Evolutionary conservation across 2,888 invertebrate species (phyloP).

Genomic region (Muschampia plurimacula): DNA sequence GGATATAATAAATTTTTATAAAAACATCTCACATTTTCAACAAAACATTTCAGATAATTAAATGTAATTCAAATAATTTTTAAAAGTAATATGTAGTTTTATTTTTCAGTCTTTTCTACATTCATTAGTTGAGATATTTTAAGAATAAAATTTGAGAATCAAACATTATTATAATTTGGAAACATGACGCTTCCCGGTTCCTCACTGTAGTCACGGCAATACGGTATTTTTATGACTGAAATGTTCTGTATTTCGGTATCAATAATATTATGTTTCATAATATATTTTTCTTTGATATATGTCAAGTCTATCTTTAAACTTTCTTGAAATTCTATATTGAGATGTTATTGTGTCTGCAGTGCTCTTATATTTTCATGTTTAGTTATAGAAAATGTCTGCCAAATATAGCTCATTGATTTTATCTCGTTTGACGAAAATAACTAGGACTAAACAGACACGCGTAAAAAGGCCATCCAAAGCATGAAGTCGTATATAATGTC

Average conservation of each 20-base stretch:
- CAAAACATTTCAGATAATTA: no score
- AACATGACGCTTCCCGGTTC: not conserved
- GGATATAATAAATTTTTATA: slow-evolving; percentile 42
- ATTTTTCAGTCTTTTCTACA: not conserved
- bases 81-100: not conserved
- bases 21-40: slow-evolving; percentile 5
- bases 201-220: not conserved
- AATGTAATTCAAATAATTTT: not conserved
- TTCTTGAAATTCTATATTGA: not conserved
- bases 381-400: not conserved
- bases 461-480: not conserved
- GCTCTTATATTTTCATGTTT: not conserved
- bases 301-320: not conserved
- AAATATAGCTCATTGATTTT: not conserved
- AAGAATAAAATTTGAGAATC: not conserved
- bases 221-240: not conserved
- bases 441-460: not conserved
- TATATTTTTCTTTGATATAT: not conserved
- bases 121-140: not conserved
- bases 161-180: not conserved
- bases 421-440: not conserved
- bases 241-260: not conserved
- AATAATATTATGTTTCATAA: not conserved
- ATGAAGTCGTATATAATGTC: not conserved
- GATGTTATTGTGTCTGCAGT: not conserved